Conservation (phyloP, 2,113 vertebrate genomes). For the Cyprinus carpio region DNA sequence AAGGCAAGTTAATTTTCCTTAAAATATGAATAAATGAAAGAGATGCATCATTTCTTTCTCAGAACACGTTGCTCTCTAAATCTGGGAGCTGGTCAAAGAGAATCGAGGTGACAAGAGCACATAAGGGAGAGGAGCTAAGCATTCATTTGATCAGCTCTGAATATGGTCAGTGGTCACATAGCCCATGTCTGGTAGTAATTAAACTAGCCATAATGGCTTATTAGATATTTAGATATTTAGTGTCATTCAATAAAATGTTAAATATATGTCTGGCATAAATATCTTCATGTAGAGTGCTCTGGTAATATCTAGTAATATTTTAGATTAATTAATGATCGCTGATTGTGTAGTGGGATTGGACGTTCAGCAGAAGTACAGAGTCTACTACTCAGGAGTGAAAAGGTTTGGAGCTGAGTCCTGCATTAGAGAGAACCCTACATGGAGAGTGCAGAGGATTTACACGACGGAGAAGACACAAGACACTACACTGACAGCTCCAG, state of each 20-base stretch:
- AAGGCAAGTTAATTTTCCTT: not conserved
- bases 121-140: constrained; percentile 83
- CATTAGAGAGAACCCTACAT: constrained; percentile 37
- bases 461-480: not conserved
- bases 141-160: constrained; percentile 94
- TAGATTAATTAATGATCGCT: not conserved
- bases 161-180: constrained; percentile 79
- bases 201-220: not conserved
- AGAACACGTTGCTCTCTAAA: constrained; percentile 84
- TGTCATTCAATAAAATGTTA: not conserved
- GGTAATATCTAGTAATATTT: not conserved
- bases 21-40: not conserved
- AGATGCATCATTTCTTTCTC: not conserved
- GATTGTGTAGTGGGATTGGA: constrained; percentile 86
- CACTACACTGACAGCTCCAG: not conserved
- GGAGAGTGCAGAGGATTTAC: constrained; percentile 15
- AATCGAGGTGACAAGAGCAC: constrained; percentile 82
- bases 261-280: not conserved
- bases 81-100: constrained; percentile 88
- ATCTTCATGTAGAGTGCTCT: not conserved
- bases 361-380: constrained; percentile 82
- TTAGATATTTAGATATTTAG: not conserved
- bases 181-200: not conserved
- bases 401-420: constrained; percentile 63
- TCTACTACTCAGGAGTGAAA: constrained; percentile 77